Base-by-base conservation (phyloP, 1,140 invertebrate species). In the Cyclina sinensis region DNA sequence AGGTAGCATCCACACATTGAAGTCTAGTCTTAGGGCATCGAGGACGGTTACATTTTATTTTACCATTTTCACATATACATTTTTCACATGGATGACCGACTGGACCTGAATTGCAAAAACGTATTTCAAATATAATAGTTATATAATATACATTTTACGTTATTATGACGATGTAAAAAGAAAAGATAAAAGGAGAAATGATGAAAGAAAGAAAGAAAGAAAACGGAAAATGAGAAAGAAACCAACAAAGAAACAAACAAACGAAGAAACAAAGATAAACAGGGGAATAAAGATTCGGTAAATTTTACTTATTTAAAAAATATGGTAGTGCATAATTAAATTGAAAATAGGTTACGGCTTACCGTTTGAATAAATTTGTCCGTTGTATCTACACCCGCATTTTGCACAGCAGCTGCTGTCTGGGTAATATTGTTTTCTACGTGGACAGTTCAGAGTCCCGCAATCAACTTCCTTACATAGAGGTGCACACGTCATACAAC, bases 1-100 rank as follows among this genome's bases (percentile, higher is more conserved):
- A 27, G 2, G 37, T 59, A n/a, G 79, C 14, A 62, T 81, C 79
- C 14, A 62, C 57, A 81, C 79, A 81, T 81, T 81, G 54, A 0
- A 81, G 57, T 27, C 14, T 4, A 7, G 3, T 18, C 24, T 12
- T 18, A 21, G 79, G 79, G 32, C 79, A 81, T 0, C 21, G 2
- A 24, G 79, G 79, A 7, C 43, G 43, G 11, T 54, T 37, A 43
- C 79, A 81, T 37, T 14, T 81, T 18, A 65, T n/a, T n/a, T 14
- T 35, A 0, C 32, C 57, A 57, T 39, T 59, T 11, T 70, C 5
- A 27, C 79, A 81, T 65, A 11, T 30, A 30, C 79, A 81, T n/a
- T 35, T 46, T 30, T 81, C 79, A 27, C 79, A 81, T 62, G 21
- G 7, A 32, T 62, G 11, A 12, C 79, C 79, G 39, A 81, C 9